These are phyloP conservation scores for Punctoribates punctum DNA, from an alignment of 2,888 invertebrate genomes.

Conservation along the genomic window DNA sequence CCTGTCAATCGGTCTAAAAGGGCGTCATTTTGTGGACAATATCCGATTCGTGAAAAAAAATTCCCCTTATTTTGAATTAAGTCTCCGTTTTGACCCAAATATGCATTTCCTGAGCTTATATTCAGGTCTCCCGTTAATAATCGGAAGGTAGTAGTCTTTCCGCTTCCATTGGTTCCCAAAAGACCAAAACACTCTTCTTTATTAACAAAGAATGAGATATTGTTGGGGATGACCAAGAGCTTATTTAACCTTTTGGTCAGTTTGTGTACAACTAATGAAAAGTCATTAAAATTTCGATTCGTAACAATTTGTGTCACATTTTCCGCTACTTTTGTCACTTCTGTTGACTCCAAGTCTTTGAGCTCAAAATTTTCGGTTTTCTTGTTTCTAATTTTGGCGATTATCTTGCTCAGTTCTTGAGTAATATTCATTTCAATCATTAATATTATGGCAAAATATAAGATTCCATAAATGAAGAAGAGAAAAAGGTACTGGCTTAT, in stretches of 20 bases:
- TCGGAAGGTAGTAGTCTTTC: constrained; percentile 24
- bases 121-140: constrained; percentile 14
- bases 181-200: constrained; percentile 25
- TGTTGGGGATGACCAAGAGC: background rate
- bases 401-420: background rate
- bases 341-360: background rate
- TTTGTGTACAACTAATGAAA: background rate
- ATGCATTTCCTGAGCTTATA: constrained; percentile 19
- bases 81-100: constrained; percentile 16
- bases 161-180: constrained; percentile 27
- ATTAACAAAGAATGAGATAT: background rate
- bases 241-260: constrained; percentile 21
- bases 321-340: constrained; percentile 9
- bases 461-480: background rate
- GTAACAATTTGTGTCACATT: background rate
- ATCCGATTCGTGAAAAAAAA: background rate
- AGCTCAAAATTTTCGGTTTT: background rate
- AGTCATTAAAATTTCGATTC: background rate
- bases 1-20: constrained; percentile 21
- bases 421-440: background rate
- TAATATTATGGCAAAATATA: background rate
- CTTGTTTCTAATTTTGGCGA: background rate
- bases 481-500: background rate
- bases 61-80: background rate
- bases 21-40: constrained; percentile 21